Conservation (phyloP, 1,140 invertebrate genomes). For the Pseudomyrmex dendroicus region DNA sequence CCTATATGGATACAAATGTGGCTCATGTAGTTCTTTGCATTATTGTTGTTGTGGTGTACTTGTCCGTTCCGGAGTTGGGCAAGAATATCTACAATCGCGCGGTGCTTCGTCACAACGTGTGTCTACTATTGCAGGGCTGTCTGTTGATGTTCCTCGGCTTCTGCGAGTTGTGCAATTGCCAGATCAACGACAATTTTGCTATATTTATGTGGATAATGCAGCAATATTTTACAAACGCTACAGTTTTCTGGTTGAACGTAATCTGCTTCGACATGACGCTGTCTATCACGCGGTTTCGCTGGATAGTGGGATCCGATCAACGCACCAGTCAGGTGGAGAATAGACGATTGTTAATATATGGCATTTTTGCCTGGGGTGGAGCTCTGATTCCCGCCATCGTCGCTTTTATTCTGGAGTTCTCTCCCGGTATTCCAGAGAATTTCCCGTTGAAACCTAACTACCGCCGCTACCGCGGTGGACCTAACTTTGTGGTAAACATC, state of each 20-base stretch:
- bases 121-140: slow-evolving; percentile 71
- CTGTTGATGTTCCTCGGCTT: slow-evolving; percentile 70
- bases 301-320: slow-evolving; percentile 62
- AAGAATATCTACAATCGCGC: slow-evolving; percentile 76
- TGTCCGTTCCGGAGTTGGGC: slow-evolving; percentile 71
- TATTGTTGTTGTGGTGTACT: slow-evolving; percentile 75
- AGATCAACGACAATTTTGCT: slow-evolving; percentile 58
- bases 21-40: slow-evolving; percentile 76
- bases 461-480: slow-evolving; percentile 66
- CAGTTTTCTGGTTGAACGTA: slow-evolving; percentile 79
- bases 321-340: slow-evolving; percentile 62
- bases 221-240: slow-evolving; percentile 78
- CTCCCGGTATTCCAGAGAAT: slow-evolving; percentile 70
- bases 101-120: slow-evolving; percentile 78
- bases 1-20: slow-evolving; percentile 78
- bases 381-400: slow-evolving; percentile 69
- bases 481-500: slow-evolving; percentile 71
- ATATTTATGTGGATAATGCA: slow-evolving; percentile 74
- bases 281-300: slow-evolving; percentile 75
- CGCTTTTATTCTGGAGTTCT: slow-evolving; percentile 74
- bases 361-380: slow-evolving; percentile 68
- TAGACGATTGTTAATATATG: slow-evolving; percentile 70
- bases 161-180: slow-evolving; percentile 67
- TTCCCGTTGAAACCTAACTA: slow-evolving; percentile 75
- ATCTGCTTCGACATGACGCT: slow-evolving; percentile 80